Evolutionary conservation across 37 sponge, comb jelly and placozoan species (phyloP).

Genomic region (Ianthella basta): DNA sequence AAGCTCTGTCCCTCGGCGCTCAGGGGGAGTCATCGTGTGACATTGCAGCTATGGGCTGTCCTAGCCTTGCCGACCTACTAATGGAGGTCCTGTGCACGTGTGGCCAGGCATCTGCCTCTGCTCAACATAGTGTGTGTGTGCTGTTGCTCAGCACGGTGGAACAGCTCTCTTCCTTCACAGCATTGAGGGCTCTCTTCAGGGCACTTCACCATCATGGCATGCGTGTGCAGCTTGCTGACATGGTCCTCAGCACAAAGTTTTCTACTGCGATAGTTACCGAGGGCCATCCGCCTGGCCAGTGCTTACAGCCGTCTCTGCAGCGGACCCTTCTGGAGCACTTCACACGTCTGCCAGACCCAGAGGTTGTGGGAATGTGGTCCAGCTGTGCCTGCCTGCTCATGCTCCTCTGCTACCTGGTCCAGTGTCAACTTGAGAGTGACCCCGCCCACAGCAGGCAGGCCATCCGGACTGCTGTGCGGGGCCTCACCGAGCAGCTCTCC

Average conservation of each 20-base stretch:
- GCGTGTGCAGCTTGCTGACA: background rate
- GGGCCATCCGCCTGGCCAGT: background rate
- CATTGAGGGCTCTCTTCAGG: background rate
- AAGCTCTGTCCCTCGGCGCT: too few relatives aligned
- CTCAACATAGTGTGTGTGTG: too few relatives aligned
- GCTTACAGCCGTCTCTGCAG: background rate
- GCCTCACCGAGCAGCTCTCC: background rate
- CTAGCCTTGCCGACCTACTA: too few relatives aligned
- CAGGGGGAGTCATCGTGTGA: too few relatives aligned
- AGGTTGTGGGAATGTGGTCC: slow-evolving; percentile 1
- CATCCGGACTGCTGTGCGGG: background rate
- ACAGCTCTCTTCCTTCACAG: background rate
- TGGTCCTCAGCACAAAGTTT: background rate
- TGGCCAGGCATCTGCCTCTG: too few relatives aligned
- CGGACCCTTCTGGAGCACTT: background rate
- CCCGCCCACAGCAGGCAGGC: background rate
- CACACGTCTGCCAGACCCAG: background rate
- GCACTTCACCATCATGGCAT: background rate
- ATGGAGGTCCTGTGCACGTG: too few relatives aligned
- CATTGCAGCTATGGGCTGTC: too few relatives aligned
- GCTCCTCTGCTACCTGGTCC: background rate
- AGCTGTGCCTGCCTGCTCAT: slow-evolving; percentile 17
- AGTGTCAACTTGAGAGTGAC: background rate
- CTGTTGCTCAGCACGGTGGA: background rate
- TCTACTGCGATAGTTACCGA: too few relatives aligned